phyloP scores from a whole-genome alignment of 1,140 invertebrate genomes.

The Phthorimaea operculella region DNA sequence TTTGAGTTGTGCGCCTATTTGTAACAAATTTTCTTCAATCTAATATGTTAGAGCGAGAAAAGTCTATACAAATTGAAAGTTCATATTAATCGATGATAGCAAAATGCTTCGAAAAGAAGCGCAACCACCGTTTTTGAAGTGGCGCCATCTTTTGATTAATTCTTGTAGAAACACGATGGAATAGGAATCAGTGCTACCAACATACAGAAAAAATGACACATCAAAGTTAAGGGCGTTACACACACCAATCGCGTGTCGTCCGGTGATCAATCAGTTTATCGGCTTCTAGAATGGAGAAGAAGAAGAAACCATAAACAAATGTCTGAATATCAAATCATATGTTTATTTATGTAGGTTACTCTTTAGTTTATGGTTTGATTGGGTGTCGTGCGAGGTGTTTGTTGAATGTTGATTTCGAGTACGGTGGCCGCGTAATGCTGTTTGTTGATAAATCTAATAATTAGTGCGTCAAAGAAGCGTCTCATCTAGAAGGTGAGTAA shows the following conservation, averaged over 20 bases:
- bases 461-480: constrained; percentile 43
- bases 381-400: constrained; percentile 55
- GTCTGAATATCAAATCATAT: constrained; percentile 47
- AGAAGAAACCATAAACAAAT: neutral
- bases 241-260: too few species aligned
- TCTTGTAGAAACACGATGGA: neutral
- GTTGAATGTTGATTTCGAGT: constrained; percentile 62
- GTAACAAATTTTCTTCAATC: neutral
- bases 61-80: neutral
- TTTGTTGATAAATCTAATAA: constrained; percentile 56
- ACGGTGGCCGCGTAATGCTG: constrained; percentile 57
- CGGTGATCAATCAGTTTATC: too few species aligned
- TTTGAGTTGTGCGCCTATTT: too few species aligned
- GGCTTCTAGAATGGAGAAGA: too few species aligned
- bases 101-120: too few species aligned
- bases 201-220: neutral
- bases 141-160: neutral
- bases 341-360: constrained; percentile 65
- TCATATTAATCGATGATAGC: neutral
- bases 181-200: neutral
- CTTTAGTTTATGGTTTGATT: constrained; percentile 61
- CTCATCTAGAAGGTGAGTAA: constrained; percentile 43
- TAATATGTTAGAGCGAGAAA: neutral
- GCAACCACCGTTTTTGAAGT: neutral
- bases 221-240: too few species aligned